A percentile compares a stretch with the other conserved stretches of the same genome.
These are phyloP conservation scores for Cacoxenus indagator DNA, from an alignment of 2,888 invertebrate genomes.

Conservation along the genomic window DNA sequence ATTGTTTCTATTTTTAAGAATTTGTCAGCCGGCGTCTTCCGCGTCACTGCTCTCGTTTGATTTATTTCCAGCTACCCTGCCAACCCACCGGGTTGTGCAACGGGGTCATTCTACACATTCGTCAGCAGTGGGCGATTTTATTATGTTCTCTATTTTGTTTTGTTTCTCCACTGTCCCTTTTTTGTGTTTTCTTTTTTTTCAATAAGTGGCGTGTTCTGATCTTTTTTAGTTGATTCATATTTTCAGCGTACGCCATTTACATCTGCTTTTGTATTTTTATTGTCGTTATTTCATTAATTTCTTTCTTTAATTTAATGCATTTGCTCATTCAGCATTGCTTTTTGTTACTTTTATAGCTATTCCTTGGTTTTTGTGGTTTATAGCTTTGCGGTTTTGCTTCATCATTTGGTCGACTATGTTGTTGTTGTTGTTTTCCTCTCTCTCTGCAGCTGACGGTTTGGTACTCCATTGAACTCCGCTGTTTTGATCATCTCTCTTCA, in stretches of 20 bases:
- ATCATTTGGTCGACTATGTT: conserved; percentile 15
- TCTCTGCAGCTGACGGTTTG: background rate
- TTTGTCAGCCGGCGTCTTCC: conserved; percentile 46
- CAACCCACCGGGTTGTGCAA: conserved; percentile 24
- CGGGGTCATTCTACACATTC: background rate
- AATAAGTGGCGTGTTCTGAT: conserved; percentile 46
- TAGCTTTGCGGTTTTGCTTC: conserved; percentile 18
- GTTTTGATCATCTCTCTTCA: conserved; percentile 32
- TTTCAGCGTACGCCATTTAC: conserved; percentile 35
- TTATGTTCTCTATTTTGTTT: background rate
- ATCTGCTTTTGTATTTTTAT: conserved; percentile 4
- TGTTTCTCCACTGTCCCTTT: conserved; percentile 1
- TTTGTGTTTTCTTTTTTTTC: conserved; percentile 6
- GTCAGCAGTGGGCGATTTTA: background rate
- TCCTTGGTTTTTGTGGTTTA: background rate
- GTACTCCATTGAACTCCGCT: conserved; percentile 23
- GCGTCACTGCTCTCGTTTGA: conserved; percentile 32
- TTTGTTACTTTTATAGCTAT: background rate
- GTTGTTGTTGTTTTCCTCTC: conserved; percentile 25
- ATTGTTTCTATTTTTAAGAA: conserved; percentile 60
- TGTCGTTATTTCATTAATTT: background rate
- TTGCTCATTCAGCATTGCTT: background rate
- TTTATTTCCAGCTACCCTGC: conserved; percentile 32
- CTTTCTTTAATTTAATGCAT: conserved; percentile 15
- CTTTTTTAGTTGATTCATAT: conserved; percentile 55